Percentiles rank a stretch among this genome's conserved stretches.
Conservation (phyloP, 1,140 invertebrate species). For the Pseudobourletiella spinata region DNA sequence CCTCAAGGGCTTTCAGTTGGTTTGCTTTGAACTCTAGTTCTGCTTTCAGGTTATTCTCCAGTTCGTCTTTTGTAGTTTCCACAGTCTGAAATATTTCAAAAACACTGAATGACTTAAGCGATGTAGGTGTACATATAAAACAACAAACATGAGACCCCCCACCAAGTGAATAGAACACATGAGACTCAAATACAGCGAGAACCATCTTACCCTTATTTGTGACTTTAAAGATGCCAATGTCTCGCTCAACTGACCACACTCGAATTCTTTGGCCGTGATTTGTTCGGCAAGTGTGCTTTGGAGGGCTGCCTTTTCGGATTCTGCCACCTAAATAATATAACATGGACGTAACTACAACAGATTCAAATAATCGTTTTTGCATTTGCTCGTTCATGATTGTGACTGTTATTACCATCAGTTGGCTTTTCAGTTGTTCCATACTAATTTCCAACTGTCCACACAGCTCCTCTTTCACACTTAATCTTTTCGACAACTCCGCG, state of each 20-base stretch:
- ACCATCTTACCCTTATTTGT: constrained; percentile 15
- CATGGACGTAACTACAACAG: too few relatives aligned
- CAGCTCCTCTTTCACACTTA: constrained; percentile 8
- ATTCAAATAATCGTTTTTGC: too few relatives aligned
- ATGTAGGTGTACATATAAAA: too few relatives aligned
- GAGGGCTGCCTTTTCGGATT: neutral
- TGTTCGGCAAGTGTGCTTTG: constrained; percentile 1
- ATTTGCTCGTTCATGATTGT: too few relatives aligned
- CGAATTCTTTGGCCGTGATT: constrained; percentile 8
- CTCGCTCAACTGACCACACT: constrained; percentile 9
- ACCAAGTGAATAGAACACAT: too few relatives aligned
- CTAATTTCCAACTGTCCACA: constrained; percentile 8
- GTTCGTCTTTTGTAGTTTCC: constrained; percentile 17
- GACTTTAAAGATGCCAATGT: constrained; percentile 5
- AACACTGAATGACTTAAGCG: constrained; percentile 6
- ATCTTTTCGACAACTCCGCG: constrained; percentile 4
- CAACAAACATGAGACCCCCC: too few relatives aligned
- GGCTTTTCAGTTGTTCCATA: constrained; percentile 15
- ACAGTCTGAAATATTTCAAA: constrained; percentile 14
- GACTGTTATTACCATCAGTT: constrained; percentile 35
- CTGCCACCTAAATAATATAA: neutral
- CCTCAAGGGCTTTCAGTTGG: constrained; percentile 5
- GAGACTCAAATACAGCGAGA: neutral
- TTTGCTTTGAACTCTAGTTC: constrained; percentile 3
- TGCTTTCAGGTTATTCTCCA: constrained; percentile 9